Evolutionary conservation across 1,140 invertebrate species (phyloP).

Genomic region (Orius insidiosus): DNA sequence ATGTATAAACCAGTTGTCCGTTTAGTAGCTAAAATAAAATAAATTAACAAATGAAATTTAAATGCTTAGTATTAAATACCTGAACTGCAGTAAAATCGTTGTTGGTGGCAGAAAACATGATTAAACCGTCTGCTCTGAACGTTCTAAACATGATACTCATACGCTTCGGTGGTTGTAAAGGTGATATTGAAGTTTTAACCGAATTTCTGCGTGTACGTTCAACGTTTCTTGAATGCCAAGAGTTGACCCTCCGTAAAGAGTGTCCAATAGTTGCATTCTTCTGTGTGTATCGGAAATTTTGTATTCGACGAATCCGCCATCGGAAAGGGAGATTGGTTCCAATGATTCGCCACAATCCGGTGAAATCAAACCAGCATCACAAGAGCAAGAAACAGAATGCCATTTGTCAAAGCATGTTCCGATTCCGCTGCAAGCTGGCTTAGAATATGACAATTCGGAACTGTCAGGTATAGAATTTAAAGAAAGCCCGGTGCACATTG

Average conservation of each 20-base stretch:
- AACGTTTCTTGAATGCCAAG: constrained; percentile 32
- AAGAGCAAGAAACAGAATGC: constrained; percentile 51
- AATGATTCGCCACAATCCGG: constrained; percentile 62
- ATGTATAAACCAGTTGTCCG: constrained; percentile 55
- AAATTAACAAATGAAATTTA: not conserved
- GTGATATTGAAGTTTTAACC: constrained; percentile 5
- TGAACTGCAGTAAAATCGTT: constrained; percentile 73
- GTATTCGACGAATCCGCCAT: constrained; percentile 57
- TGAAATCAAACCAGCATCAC: constrained; percentile 46
- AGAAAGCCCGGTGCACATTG: constrained; percentile 29
- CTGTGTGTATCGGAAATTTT: constrained; percentile 65
- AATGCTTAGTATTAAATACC: constrained; percentile 27
- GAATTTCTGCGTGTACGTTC: constrained; percentile 9
- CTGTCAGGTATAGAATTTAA: constrained; percentile 13
- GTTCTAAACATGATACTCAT: constrained; percentile 71
- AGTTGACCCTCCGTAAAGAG: constrained; percentile 52
- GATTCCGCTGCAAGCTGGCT: constrained; percentile 39
- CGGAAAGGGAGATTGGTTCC: constrained; percentile 56
- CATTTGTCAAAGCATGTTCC: constrained; percentile 69
- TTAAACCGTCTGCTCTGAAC: constrained; percentile 48
- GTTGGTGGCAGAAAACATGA: constrained; percentile 69
- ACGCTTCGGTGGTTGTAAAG: constrained; percentile 39
- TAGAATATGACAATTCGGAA: constrained; percentile 22
- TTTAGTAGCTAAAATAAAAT: constrained; percentile 29
- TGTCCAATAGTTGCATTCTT: constrained; percentile 65